Evolutionary conservation across 2,113 vertebrate species (phyloP).

Genomic region (Marmota monax): DNA sequence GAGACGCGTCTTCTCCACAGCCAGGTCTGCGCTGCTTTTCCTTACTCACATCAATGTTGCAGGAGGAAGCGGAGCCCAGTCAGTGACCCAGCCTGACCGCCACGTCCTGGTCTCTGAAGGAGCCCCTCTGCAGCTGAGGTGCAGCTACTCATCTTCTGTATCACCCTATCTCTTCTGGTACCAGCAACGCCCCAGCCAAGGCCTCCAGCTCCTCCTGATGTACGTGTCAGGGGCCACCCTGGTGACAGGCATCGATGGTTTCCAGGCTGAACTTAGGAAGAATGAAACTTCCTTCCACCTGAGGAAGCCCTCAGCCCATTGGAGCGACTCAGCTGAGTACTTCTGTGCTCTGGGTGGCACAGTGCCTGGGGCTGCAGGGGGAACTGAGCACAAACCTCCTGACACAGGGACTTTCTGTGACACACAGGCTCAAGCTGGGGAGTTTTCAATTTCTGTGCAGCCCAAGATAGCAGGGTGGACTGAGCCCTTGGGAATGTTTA

Average conservation of each 20-base stretch:
- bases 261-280: background rate
- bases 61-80: slow-evolving; percentile 42
- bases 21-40: background rate
- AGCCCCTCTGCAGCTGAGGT: background rate
- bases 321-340: background rate
- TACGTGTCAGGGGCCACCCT: accelerated
- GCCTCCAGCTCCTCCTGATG: slow-evolving; percentile 41
- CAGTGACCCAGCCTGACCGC: background rate
- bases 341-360: slow-evolving; percentile 56
- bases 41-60: background rate
- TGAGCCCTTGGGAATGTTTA: background rate
- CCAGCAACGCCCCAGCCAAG: background rate
- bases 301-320: background rate
- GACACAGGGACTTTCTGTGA: too few relatives aligned
- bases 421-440: background rate
- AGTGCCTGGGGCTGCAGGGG: background rate
- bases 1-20: background rate
- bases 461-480: background rate
- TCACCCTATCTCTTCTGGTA: background rate
- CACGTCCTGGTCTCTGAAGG: background rate
- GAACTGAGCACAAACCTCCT: slow-evolving; percentile 36
- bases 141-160: background rate
- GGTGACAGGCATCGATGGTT: background rate
- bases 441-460: background rate
- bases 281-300: slow-evolving; percentile 60